Percentiles rank a stretch among this genome's conserved stretches.
These are phyloP conservation scores for Rhinichthys osculus DNA, from an alignment of 2,797 vertebrate genomes.

Conservation along the genomic window DNA sequence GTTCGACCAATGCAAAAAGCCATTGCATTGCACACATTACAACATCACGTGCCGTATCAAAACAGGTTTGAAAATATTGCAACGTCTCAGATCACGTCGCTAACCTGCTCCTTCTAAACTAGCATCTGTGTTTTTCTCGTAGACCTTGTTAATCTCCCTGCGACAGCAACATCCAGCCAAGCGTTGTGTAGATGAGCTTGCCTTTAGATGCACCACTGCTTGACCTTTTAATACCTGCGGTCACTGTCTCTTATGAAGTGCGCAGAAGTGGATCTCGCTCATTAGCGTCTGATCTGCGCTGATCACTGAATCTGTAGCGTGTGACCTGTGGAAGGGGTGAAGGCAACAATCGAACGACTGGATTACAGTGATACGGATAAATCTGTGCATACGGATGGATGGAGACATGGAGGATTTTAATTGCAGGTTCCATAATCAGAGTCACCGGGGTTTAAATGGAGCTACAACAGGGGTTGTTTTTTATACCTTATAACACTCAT, in stretches of 20 bases:
- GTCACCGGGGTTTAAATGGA: conserved; percentile 22
- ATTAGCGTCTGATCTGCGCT: conserved; percentile 65
- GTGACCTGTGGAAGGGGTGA: conserved; percentile 36
- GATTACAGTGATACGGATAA: conserved; percentile 57
- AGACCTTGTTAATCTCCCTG: background rate
- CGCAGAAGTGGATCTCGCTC: conserved; percentile 33
- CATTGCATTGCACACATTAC: background rate
- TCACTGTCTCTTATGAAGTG: conserved; percentile 13
- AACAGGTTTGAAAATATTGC: background rate
- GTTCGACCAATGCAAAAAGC: background rate
- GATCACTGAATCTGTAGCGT: conserved; percentile 63
- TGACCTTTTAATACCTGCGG: conserved; percentile 40
- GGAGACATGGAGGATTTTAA: conserved; percentile 65
- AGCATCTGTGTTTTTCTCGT: no score
- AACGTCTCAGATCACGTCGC: no score
- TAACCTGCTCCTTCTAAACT: background rate
- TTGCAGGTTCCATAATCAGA: conserved; percentile 68
- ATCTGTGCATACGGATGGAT: conserved; percentile 48
- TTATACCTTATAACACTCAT: conserved; percentile 31
- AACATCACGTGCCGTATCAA: background rate
- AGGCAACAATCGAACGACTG: conserved; percentile 45
- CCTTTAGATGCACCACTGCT: conserved; percentile 52
- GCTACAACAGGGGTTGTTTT: conserved; percentile 1
- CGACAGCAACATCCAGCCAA: background rate
- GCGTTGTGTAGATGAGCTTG: background rate